Conservation (phyloP, 1,140 invertebrate genomes). For the Bombus consobrinus region DNA sequence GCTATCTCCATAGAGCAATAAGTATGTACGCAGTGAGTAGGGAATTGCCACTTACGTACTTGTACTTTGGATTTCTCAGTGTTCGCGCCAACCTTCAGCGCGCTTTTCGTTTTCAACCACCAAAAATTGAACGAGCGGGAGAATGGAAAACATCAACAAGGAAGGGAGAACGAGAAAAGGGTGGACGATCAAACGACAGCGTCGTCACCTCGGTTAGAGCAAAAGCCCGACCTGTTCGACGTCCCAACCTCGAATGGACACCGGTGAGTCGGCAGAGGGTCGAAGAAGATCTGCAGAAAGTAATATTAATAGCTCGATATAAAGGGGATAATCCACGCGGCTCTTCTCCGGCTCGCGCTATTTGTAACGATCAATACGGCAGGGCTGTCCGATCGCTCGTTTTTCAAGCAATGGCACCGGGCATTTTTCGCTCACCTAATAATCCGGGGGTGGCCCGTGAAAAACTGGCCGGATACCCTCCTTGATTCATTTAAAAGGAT, state of each 20-base stretch:
- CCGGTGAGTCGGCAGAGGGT: not conserved
- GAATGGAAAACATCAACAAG: not conserved
- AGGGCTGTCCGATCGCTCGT: slow-evolving; percentile 55
- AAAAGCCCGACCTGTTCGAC: slow-evolving; percentile 28
- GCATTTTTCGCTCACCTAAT: slow-evolving; percentile 67
- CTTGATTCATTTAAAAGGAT: slow-evolving; percentile 64
- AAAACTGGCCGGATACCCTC: slow-evolving; percentile 54
- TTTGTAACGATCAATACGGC: slow-evolving; percentile 69
- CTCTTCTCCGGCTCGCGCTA: slow-evolving; percentile 48
- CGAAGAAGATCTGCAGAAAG: slow-evolving; percentile 64
- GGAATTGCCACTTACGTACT: too few relatives aligned
- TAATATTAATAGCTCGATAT: slow-evolving; percentile 73
- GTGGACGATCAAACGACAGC: slow-evolving; percentile 24
- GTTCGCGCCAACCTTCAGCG: not conserved
- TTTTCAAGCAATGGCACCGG: slow-evolving; percentile 57
- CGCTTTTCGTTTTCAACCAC: not conserved
- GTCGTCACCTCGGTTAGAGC: slow-evolving; percentile 4
- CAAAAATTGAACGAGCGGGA: not conserved
- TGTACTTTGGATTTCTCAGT: not conserved
- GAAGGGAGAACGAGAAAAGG: not conserved
- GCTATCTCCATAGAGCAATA: too few relatives aligned
- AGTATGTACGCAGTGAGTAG: too few relatives aligned
- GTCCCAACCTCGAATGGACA: not conserved
- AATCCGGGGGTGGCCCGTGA: slow-evolving; percentile 55
- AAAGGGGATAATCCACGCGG: slow-evolving; percentile 65